These are phyloP conservation scores for Picathartes gymnocephalus DNA, from an alignment of 2,113 vertebrate genomes.

Conservation along the genomic window DNA sequence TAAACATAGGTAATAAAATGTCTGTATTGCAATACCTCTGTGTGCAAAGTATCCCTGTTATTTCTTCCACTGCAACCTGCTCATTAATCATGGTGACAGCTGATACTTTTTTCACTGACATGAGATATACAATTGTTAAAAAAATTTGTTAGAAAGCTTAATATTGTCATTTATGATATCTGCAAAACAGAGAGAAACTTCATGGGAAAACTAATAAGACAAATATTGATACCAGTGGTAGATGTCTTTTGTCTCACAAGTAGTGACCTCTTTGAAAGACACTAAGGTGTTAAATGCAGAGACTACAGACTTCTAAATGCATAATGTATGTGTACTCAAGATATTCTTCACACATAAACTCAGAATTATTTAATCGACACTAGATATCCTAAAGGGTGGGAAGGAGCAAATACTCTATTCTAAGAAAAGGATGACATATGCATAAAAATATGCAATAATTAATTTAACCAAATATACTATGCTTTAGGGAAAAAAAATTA, in stretches of 20 bases:
- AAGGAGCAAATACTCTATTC: background rate
- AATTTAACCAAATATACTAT: background rate
- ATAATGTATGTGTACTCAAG: background rate
- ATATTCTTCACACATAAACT: background rate
- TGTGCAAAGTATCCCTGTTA: background rate
- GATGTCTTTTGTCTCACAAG: background rate
- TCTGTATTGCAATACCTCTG: background rate
- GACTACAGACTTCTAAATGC: background rate
- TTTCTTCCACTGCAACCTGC: background rate
- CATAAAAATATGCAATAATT: background rate
- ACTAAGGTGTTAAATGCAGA: background rate
- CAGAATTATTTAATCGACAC: background rate
- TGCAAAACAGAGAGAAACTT: constrained; percentile 1
- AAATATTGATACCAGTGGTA: background rate
- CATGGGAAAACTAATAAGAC: background rate
- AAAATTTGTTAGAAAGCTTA: constrained; percentile 43
- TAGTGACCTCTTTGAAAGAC: background rate
- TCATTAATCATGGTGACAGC: constrained; percentile 50
- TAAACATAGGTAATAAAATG: constrained; percentile 16
- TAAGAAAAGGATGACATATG: background rate
- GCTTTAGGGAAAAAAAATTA: background rate
- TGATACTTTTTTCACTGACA: constrained; percentile 12
- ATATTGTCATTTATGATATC: constrained; percentile 27
- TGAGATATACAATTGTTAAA: constrained; percentile 24
- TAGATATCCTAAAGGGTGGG: background rate